Base-by-base conservation (phyloP, 2,113 vertebrate species). In the Tetrao urogallus region DNA sequence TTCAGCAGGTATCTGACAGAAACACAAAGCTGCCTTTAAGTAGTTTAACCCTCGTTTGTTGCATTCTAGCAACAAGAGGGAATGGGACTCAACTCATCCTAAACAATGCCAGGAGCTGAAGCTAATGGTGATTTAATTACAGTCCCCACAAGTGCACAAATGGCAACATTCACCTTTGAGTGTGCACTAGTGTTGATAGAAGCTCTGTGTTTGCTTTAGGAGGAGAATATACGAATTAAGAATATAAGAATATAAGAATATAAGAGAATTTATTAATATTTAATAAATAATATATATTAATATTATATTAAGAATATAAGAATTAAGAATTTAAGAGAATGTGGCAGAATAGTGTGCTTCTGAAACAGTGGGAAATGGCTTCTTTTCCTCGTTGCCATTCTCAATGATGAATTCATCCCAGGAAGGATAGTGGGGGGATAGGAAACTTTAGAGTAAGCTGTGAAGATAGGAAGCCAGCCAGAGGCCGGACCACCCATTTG, bases 251-350 rank as follows among this genome's bases (percentile, higher is more conserved):
- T n/a, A n/a, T n/a, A n/a, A n/a, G n/a, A n/a, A n/a, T n/a, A n/a
- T n/a, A n/a, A n/a, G n/a, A n/a, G n/a, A n/a, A n/a, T n/a, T n/a
- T n/a, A n/a, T n/a, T n/a, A n/a, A n/a, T n/a, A n/a, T n/a, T n/a
- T n/a, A n/a, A n/a, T n/a, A n/a, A n/a, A n/a, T n/a, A n/a, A n/a
- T n/a, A n/a, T n/a, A n/a, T n/a, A n/a, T n/a, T n/a, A n/a, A n/a
- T n/a, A n/a, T n/a, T n/a, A n/a, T n/a, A n/a, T n/a, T n/a, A n/a
- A n/a, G n/a, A n/a, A n/a, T n/a, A n/a, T n/a, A n/a, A n/a, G n/a
- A n/a, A n/a, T n/a, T n/a, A n/a, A n/a, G n/a, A n/a, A n/a, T 97
- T 97, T 95, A 96, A 95, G 87, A 95, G 92, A 93, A 96, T 88
- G 93, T 96, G 96, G 94, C 10, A 97, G 90, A 95, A 93, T 78